phyloP scores from a whole-genome alignment of 2,888 invertebrate genomes.

The Nasonia oneida region DNA sequence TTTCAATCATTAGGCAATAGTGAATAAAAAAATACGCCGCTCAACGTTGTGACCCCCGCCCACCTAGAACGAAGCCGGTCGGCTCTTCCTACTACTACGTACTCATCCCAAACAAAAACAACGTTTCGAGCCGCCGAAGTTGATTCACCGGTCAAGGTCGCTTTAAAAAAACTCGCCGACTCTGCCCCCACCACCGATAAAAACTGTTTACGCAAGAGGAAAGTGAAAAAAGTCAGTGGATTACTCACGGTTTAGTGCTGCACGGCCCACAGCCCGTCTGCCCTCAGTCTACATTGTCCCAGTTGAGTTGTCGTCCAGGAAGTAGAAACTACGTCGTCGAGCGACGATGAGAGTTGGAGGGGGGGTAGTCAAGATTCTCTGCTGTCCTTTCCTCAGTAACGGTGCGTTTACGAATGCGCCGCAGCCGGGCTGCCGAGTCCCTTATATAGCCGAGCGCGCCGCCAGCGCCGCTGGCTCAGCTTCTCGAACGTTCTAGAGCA shows the following conservation, averaged over 20 bases:
- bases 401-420: conserved; percentile 75
- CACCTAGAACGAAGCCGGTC: not conserved
- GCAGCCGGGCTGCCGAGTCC: conserved; percentile 64
- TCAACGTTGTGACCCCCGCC: not conserved
- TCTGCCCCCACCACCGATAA: not conserved
- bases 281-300: conserved; percentile 76
- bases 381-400: conserved; percentile 67
- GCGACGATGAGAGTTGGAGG: conserved; percentile 65
- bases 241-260: conserved; percentile 76
- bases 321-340: conserved; percentile 66
- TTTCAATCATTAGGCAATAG: too few species aligned
- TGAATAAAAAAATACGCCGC: too few species aligned
- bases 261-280: conserved; percentile 72
- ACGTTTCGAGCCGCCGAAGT: not conserved
- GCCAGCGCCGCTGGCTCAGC: conserved; percentile 41
- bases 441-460: conserved; percentile 73
- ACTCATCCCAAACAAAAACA: not conserved
- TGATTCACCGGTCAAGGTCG: conserved; percentile 4
- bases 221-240: conserved; percentile 64
- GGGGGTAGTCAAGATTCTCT: conserved; percentile 60
- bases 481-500: conserved; percentile 59
- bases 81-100: not conserved
- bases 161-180: not conserved
- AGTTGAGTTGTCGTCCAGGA: conserved; percentile 61
- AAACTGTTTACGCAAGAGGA: not conserved